A percentile compares a stretch with the other conserved stretches of the same genome.
phyloP scores from a whole-genome alignment of 2,797 vertebrate species.

The Phrynocephalus guinanensis region DNA sequence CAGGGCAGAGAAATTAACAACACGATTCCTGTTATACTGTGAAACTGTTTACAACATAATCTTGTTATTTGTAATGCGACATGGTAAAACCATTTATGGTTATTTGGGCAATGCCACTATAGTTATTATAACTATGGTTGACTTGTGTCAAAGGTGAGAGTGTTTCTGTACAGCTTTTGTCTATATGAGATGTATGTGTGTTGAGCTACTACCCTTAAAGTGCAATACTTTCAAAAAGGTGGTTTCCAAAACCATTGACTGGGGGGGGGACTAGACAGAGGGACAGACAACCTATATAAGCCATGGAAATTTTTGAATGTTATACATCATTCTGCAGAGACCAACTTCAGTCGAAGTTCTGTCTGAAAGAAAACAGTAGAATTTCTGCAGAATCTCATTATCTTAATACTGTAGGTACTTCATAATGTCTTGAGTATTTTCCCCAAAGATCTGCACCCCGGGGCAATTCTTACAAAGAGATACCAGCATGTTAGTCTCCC shows the following conservation, averaged over 20 bases:
- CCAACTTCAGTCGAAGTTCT: constrained; percentile 18
- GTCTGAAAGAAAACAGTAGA: constrained; percentile 24
- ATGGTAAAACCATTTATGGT: constrained; percentile 36
- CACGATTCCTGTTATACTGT: constrained; percentile 70
- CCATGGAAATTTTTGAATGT: constrained; percentile 38
- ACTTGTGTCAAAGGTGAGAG: constrained; percentile 37
- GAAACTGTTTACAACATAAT: constrained; percentile 77
- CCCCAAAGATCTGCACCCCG: accelerated
- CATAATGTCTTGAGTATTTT: not conserved
- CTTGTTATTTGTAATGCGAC: constrained; percentile 29
- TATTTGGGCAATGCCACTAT: constrained; percentile 30
- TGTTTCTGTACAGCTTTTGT: constrained; percentile 12
- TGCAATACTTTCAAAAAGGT: constrained; percentile 58
- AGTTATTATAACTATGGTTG: constrained; percentile 56
- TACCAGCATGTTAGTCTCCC: not conserved
- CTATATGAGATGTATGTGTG: not conserved
- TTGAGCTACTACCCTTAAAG: constrained; percentile 27
- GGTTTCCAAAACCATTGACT: constrained; percentile 24
- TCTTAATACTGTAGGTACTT: not conserved
- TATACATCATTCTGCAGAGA: constrained; percentile 28
- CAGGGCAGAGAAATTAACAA: constrained; percentile 54
- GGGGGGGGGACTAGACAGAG: not conserved
- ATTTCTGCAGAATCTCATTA: constrained; percentile 9
- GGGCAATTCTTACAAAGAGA: not conserved
- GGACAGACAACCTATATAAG: constrained; percentile 47